Percentiles rank a stretch among this genome's conserved stretches.
phyloP scores from a whole-genome alignment of 2,888 invertebrate genomes.

The Teleiodes luculella region DNA sequence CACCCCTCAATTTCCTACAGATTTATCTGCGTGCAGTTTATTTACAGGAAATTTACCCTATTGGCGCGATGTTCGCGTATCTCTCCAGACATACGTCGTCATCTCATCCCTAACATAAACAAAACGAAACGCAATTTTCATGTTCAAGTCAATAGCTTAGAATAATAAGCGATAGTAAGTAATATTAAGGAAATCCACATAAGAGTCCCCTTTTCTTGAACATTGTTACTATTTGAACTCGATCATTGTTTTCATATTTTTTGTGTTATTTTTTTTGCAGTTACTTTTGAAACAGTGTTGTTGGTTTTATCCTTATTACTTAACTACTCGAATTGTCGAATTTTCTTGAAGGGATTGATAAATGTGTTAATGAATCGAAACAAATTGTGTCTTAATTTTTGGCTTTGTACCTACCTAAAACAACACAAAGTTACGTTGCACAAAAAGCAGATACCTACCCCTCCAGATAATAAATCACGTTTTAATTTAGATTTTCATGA shows the following conservation, averaged over 20 bases:
- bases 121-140: slow-evolving; percentile 73
- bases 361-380: too few species aligned
- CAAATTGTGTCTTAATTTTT: too few species aligned
- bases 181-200: slow-evolving; percentile 70
- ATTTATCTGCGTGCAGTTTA: slow-evolving; percentile 51
- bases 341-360: too few species aligned
- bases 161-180: slow-evolving; percentile 76
- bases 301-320: too few species aligned
- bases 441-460: too few species aligned
- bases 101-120: slow-evolving; percentile 62
- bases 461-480: too few species aligned
- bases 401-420: too few species aligned
- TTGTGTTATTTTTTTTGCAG: too few species aligned
- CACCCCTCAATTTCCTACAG: slow-evolving; percentile 48
- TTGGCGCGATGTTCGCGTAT: slow-evolving; percentile 51
- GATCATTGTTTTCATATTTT: neutral
- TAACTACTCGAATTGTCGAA: too few species aligned
- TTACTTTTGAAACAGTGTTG: too few species aligned
- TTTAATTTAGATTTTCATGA: too few species aligned
- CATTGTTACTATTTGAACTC: slow-evolving; percentile 30
- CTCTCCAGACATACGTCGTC: slow-evolving; percentile 49
- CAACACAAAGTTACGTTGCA: too few species aligned
- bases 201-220: slow-evolving; percentile 43
- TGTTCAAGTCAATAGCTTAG: slow-evolving; percentile 76
- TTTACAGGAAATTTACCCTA: slow-evolving; percentile 52